phyloP scores from a whole-genome alignment of 2,113 vertebrate genomes.

The Chamaea fasciata region DNA sequence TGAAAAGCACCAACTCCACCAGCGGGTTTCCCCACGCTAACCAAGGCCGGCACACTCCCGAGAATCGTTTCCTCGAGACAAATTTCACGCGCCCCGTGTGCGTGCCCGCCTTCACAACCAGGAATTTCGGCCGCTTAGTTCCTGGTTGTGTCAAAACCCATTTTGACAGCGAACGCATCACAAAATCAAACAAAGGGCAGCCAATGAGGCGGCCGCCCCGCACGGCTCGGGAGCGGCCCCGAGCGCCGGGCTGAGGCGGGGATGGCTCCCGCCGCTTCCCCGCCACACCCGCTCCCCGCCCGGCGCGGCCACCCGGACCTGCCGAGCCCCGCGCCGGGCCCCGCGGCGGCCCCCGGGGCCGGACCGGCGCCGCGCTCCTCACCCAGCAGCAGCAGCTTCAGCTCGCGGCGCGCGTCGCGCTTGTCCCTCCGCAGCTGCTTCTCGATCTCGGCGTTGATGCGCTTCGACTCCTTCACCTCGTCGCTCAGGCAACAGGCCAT shows the following conservation, averaged over 20 bases:
- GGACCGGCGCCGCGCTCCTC: conserved; percentile 11
- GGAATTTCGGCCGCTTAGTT: background rate
- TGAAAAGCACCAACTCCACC: background rate
- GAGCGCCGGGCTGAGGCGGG: background rate
- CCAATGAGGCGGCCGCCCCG: background rate
- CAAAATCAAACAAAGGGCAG: conserved; percentile 2
- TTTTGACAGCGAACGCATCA: background rate
- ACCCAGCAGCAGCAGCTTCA: conserved; percentile 91
- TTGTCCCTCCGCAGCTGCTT: conserved; percentile 91
- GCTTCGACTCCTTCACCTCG: conserved; percentile 92
- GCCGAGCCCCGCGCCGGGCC: background rate
- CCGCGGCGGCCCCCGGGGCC: background rate
- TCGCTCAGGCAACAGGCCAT: conserved; percentile 96
- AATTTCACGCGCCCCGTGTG: background rate
- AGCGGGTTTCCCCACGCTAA: fast-evolving
- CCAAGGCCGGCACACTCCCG: background rate
- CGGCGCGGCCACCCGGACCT: background rate
- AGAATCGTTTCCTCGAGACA: background rate
- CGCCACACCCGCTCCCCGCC: background rate
- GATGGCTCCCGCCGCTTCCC: background rate
- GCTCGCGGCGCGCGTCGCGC: conserved; percentile 85
- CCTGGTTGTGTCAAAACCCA: conserved; percentile 24
- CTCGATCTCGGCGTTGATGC: conserved; percentile 93
- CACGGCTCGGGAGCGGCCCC: background rate
- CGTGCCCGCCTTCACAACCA: background rate